Evolutionary conservation across 2,888 invertebrate species (phyloP).

Genomic region (Brenthis hecate): DNA sequence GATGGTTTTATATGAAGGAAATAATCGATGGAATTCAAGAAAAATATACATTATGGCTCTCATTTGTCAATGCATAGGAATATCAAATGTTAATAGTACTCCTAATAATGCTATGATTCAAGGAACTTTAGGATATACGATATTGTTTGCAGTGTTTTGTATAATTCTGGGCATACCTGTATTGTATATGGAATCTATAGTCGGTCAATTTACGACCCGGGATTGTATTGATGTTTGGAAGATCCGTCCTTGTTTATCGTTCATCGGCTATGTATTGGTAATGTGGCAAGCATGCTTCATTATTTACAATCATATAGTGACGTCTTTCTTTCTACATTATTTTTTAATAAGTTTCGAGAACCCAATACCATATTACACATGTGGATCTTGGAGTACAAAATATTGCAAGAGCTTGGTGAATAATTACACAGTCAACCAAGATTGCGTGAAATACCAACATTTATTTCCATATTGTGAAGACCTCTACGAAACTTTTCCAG

Average conservation of each 20-base stretch:
- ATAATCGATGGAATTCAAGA: conserved; percentile 36
- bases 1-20: conserved; percentile 13
- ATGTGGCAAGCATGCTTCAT: conserved; percentile 56
- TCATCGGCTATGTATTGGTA: conserved; percentile 61
- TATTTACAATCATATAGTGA: conserved; percentile 53
- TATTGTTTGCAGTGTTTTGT: conserved; percentile 48
- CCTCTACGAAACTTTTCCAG: conserved; percentile 60
- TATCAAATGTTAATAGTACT: conserved; percentile 48
- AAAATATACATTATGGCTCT: conserved; percentile 49
- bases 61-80: conserved; percentile 54
- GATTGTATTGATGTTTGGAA: conserved; percentile 67
- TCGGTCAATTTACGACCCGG: conserved; percentile 68
- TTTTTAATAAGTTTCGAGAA: conserved; percentile 68
- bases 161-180: conserved; percentile 63
- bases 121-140: conserved; percentile 56
- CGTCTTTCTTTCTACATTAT: conserved; percentile 64
- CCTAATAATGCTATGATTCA: conserved; percentile 49
- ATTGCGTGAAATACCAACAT: conserved; percentile 53
- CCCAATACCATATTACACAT: conserved; percentile 61
- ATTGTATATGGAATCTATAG: conserved; percentile 67
- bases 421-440: conserved; percentile 64
- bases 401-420: conserved; percentile 54
- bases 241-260: conserved; percentile 59
- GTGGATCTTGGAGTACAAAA: conserved; percentile 57
- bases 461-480: conserved; percentile 50